Evolutionary conservation across 2,797 vertebrate genomes (phyloP).

Genomic region (Erethizon dorsatum): DNA sequence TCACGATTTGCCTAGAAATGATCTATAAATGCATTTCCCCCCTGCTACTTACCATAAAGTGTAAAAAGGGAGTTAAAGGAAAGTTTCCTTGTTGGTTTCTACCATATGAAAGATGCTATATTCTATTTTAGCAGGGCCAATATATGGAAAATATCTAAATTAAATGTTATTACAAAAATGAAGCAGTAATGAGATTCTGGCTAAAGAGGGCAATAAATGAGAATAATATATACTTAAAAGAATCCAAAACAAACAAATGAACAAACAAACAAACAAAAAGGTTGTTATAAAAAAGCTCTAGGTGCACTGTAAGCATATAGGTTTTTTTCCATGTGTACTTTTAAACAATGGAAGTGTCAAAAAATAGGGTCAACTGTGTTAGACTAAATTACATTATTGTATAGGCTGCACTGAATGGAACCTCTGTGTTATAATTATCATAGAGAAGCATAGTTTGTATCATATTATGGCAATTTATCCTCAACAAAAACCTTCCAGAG

Average conservation of each 20-base stretch:
- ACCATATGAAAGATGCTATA: slow-evolving; percentile 94
- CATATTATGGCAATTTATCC: slow-evolving; percentile 92
- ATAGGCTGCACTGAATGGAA: slow-evolving; percentile 89
- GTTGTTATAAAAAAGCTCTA: slow-evolving; percentile 93
- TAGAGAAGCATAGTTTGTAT: slow-evolving; percentile 90
- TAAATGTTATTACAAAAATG: slow-evolving; percentile 97
- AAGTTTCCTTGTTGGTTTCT: slow-evolving; percentile 91
- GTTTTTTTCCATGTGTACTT: slow-evolving; percentile 90
- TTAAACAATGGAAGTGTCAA: slow-evolving; percentile 94
- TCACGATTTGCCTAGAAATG: slow-evolving; percentile 91
- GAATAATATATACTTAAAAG: slow-evolving; percentile 94
- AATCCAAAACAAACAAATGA: slow-evolving; percentile 90
- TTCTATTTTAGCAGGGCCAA: slow-evolving; percentile 96
- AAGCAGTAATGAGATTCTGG: slow-evolving; percentile 95
- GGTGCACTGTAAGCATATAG: slow-evolving; percentile 93
- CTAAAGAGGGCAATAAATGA: slow-evolving; percentile 95
- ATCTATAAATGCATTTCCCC: slow-evolving; percentile 91
- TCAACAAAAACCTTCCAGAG: slow-evolving; percentile 90
- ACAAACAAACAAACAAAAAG: slow-evolving; percentile 88
- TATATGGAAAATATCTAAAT: slow-evolving; percentile 95
- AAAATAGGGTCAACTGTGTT: slow-evolving; percentile 91
- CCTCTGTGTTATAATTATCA: slow-evolving; percentile 88
- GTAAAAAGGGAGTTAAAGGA: slow-evolving; percentile 92
- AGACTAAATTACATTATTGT: slow-evolving; percentile 91
- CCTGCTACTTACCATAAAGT: slow-evolving; percentile 92